phyloP scores from a whole-genome alignment of 2,797 vertebrate genomes.

The Gymnopithys bicolor region DNA sequence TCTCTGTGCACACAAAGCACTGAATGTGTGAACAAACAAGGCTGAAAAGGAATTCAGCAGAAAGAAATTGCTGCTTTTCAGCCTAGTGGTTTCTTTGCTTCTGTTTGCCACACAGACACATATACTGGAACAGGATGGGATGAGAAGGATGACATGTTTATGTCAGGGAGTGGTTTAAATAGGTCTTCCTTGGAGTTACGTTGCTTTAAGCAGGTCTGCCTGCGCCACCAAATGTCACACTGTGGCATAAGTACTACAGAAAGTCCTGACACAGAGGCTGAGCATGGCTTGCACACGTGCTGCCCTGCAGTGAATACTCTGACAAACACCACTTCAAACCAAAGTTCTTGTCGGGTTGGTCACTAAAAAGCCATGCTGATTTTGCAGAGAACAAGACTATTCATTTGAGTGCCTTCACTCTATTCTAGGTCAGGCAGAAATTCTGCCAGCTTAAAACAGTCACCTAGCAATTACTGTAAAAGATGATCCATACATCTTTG shows the following conservation, averaged over 20 bases:
- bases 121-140: not conserved
- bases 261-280: not conserved
- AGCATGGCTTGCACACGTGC: not conserved
- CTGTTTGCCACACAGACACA: not conserved
- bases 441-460: not conserved
- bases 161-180: not conserved
- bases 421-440: conserved; percentile 25
- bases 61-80: not conserved
- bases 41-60: not conserved
- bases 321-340: conserved; percentile 33
- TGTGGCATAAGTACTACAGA: not conserved
- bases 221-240: conserved; percentile 51
- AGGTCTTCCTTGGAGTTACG: not conserved
- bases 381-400: conserved; percentile 21
- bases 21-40: not conserved
- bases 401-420: not conserved
- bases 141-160: not conserved
- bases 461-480: conserved; percentile 16
- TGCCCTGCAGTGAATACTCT: conserved; percentile 2
- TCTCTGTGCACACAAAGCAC: not conserved
- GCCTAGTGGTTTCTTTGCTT: not conserved
- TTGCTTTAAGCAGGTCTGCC: not conserved
- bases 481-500: not conserved
- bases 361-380: not conserved
- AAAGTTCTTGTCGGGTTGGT: not conserved